Conservation (phyloP, 2,113 vertebrate species). For the Isichthys henryi region DNA sequence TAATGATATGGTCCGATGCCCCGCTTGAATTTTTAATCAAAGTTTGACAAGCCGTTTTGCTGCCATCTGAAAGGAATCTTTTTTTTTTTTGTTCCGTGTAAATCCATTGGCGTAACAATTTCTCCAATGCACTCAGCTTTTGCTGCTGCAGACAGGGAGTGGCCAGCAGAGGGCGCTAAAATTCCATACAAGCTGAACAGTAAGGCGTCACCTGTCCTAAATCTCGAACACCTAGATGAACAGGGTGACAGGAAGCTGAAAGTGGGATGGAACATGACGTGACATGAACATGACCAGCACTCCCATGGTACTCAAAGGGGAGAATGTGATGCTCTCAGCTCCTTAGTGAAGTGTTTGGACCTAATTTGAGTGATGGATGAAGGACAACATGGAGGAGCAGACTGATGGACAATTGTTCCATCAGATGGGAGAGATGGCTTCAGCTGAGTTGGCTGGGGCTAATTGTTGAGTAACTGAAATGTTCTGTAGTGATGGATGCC, state of each 20-base stretch:
- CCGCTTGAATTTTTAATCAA: neutral
- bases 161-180: slow-evolving; percentile 11
- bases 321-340: neutral
- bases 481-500: neutral
- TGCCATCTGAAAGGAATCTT: neutral
- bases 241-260: neutral
- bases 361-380: neutral
- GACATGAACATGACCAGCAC: neutral
- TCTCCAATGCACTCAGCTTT: neutral
- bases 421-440: slow-evolving; percentile 30
- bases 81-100: neutral
- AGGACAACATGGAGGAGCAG: neutral
- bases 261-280: neutral
- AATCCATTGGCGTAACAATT: neutral
- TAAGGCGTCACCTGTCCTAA: neutral
- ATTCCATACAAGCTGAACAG: neutral
- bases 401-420: slow-evolving; percentile 30
- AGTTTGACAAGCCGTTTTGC: neutral
- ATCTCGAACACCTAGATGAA: neutral
- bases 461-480: neutral
- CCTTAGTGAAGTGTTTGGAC: neutral
- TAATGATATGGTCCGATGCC: neutral
- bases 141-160: neutral
- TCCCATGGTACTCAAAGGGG: neutral
- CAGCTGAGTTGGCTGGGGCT: neutral